Conservation (phyloP, 2,113 vertebrate species). For the Sorex araneus region DNA sequence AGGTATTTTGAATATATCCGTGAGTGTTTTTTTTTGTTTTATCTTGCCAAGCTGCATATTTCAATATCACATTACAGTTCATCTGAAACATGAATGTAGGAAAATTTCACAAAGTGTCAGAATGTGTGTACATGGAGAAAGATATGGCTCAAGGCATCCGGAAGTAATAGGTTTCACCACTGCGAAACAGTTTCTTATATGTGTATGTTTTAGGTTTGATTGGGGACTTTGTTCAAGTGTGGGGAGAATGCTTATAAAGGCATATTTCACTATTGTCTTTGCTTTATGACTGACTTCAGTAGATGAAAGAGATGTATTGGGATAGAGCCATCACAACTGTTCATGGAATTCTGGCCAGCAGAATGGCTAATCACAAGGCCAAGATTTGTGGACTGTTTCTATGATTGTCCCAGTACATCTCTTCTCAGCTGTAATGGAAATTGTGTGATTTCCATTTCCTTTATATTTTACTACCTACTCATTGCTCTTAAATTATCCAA, state of each 20-base stretch:
- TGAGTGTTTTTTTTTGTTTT: not conserved
- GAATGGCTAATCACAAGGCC: not conserved
- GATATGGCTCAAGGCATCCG: constrained; percentile 4
- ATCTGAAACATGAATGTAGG: not conserved
- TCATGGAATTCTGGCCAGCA: constrained; percentile 70
- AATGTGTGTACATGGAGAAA: not conserved
- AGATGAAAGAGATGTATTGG: constrained; percentile 58
- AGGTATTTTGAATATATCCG: not conserved
- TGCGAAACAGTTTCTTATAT: not conserved
- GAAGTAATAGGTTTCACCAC: not conserved
- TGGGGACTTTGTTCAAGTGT: constrained; percentile 8
- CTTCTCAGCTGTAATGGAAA: constrained; percentile 39
- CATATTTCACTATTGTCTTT: not conserved
- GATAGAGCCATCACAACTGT: constrained; percentile 66
- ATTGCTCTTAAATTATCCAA: constrained; percentile 2
- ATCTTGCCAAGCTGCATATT: not conserved
- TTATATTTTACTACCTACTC: constrained; percentile 41
- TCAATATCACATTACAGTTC: not conserved
- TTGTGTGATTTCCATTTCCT: constrained; percentile 17
- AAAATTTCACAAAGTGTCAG: not conserved
- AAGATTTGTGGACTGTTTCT: constrained; percentile 57
- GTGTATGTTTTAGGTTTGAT: constrained; percentile 13
- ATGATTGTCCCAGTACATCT: not conserved
- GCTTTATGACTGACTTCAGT: constrained; percentile 54
- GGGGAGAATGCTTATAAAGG: constrained; percentile 27